Evolutionary conservation across 2,888 invertebrate species (phyloP).

Genomic region (Microctonus hyperodae): DNA sequence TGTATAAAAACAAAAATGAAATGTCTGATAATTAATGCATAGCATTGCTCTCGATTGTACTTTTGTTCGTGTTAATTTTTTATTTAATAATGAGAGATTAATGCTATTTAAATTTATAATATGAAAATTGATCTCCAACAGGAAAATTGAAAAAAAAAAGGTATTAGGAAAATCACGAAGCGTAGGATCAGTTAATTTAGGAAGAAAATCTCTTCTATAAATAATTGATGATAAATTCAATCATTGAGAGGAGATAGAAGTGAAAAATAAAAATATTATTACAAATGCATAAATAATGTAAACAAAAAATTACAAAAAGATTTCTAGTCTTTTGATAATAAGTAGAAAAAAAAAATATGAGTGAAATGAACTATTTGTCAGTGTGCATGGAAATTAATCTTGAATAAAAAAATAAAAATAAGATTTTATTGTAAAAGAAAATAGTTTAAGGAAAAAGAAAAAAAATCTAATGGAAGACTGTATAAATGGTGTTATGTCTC

Average conservation of each 20-base stretch:
- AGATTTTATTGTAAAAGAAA: slow-evolving; percentile 23
- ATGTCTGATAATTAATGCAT: not conserved
- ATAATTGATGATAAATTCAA: not conserved
- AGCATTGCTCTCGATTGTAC: not conserved
- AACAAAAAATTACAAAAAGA: slow-evolving; percentile 25
- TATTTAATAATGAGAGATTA: not conserved
- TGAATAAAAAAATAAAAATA: slow-evolving; percentile 15
- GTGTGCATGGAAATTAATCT: slow-evolving; percentile 1
- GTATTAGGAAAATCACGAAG: not conserved
- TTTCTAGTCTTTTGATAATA: slow-evolving; percentile 42
- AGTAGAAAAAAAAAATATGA: slow-evolving; percentile 32
- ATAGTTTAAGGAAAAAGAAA: slow-evolving; percentile 4
- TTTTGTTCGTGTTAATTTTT: not conserved
- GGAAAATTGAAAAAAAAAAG: not conserved
- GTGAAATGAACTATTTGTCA: slow-evolving; percentile 14
- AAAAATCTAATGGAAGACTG: slow-evolving; percentile 15
- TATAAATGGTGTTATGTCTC: slow-evolving; percentile 21
- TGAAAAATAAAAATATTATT: slow-evolving; percentile 5
- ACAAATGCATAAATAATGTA: slow-evolving; percentile 10
- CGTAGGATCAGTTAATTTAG: not conserved
- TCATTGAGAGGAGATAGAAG: slow-evolving; percentile 8
- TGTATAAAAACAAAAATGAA: not conserved
- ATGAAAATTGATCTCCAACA: not conserved
- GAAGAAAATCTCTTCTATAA: not conserved
- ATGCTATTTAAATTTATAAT: not conserved